Evolutionary conservation across 1,140 invertebrate species (phyloP), one percentile per base, ranked within the genome.

Genomic region (Pogonomyrmex californicus): DNA sequence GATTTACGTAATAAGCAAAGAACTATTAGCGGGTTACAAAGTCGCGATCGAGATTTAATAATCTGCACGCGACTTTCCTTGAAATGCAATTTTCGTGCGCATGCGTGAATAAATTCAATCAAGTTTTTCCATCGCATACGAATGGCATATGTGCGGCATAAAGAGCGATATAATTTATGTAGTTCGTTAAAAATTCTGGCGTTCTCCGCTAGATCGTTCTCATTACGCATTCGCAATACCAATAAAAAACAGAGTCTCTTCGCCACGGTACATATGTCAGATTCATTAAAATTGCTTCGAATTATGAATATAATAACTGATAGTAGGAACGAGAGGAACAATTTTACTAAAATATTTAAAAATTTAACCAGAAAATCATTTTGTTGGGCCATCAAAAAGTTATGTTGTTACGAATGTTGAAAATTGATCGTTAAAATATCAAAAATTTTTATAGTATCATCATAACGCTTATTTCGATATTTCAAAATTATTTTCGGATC

Each of bases 121-220:
- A 38, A 62, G 75, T 62, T 47, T 83, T 71, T 23, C 12, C 51
- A 36, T 60, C 78, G 38, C 65, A 56, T 60, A 33, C 68, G 70
- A 60, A 56, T 6, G 36, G 23, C 23, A 23, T 23, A 23, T 9
- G 41, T 30, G 47, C 41, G 4, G 33, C 54, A 60, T 47, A 49
- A 47, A 62, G 36, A 71, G n/a, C 63, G 9, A 30, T 81, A 73
- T 82, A 82, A 70, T 82, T 58, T 73, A 10, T 12, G 33, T 73
- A 17, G 10, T 36, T 60, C 30, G 14, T 58, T 71, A 82, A 82
- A 73, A 82, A 82, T 58, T n/a, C 54, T 54, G 12, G 30, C 7
- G 23, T 23, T 23, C 33, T 47, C 47, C 4, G 33, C 41, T 10
- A 12, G 23, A 6, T 6, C 38, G n/a, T 60, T 23, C 30, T 73